These are phyloP conservation scores for Teinopalpus imperialis DNA, from an alignment of 2,888 invertebrate species.

Conservation along the genomic window DNA sequence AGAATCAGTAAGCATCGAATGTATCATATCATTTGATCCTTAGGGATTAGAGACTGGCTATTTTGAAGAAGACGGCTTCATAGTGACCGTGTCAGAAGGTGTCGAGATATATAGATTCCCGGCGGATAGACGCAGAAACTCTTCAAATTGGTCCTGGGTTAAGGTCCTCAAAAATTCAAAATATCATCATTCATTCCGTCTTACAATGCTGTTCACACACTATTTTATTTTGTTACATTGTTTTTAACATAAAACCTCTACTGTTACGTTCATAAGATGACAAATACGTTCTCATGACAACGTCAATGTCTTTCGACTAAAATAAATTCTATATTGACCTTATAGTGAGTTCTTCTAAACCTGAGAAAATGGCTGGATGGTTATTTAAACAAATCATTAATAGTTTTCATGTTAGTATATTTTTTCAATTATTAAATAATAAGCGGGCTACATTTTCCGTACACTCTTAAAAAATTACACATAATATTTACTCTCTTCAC, in stretches of 20 bases:
- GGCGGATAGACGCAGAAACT: slow-evolving; percentile 81
- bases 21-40: slow-evolving; percentile 65
- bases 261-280: slow-evolving; percentile 12
- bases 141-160: slow-evolving; percentile 86
- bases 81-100: slow-evolving; percentile 84
- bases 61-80: slow-evolving; percentile 82
- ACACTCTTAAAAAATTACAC: slow-evolving; percentile 1
- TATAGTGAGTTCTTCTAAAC: slow-evolving; percentile 18
- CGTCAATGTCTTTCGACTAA: slow-evolving; percentile 19
- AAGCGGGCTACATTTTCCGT: too few relatives aligned
- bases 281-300: slow-evolving; percentile 24
- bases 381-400: slow-evolving; percentile 45
- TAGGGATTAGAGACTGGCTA: slow-evolving; percentile 83
- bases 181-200: slow-evolving; percentile 68
- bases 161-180: slow-evolving; percentile 82
- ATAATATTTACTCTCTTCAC: not conserved
- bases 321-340: slow-evolving; percentile 14
- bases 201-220: slow-evolving; percentile 26
- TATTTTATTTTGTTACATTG: slow-evolving; percentile 8
- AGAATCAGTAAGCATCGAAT: slow-evolving; percentile 47
- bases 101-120: slow-evolving; percentile 84
- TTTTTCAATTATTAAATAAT: slow-evolving; percentile 10
- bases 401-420: slow-evolving; percentile 50
- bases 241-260: slow-evolving; percentile 20
- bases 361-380: slow-evolving; percentile 51